phyloP scores from a whole-genome alignment of 2,797 vertebrate genomes.

The Anabas testudineus region DNA sequence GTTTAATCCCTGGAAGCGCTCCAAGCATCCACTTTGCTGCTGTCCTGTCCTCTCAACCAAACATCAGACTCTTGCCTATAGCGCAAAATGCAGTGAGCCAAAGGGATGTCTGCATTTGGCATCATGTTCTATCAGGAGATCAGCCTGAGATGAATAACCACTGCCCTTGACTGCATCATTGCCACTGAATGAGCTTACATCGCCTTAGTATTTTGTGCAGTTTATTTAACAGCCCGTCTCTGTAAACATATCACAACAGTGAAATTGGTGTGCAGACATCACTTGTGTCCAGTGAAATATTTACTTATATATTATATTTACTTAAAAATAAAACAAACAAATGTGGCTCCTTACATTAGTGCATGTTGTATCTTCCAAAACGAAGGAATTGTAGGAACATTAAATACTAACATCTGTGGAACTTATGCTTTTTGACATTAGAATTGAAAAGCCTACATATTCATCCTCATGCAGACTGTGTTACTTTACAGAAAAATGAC shows the following conservation, averaged over 20 bases:
- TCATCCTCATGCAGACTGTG: constrained; percentile 30
- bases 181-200: constrained; percentile 55
- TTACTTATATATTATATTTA: background rate
- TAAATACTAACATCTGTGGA: constrained; percentile 1
- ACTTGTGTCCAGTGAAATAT: constrained; percentile 14
- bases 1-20: constrained; percentile 81
- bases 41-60: constrained; percentile 78
- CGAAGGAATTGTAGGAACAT: background rate
- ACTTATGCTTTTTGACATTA: constrained; percentile 9
- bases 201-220: constrained; percentile 55
- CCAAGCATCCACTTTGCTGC: constrained; percentile 81
- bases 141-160: constrained; percentile 73
- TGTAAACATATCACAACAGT: constrained; percentile 46
- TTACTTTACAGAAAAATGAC: constrained; percentile 49
- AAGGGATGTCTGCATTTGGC: constrained; percentile 75
- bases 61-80: constrained; percentile 74
- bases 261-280: constrained; percentile 2
- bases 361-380: background rate
- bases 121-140: constrained; percentile 76
- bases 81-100: constrained; percentile 68
- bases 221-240: constrained; percentile 70
- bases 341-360: background rate
- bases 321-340: constrained; percentile 3
- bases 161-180: constrained; percentile 76
- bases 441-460: constrained; percentile 33